Evolutionary conservation across 2,888 invertebrate species (phyloP), one percentile per base, ranked within the genome.

Genomic region (Drosophila gaucha): DNA sequence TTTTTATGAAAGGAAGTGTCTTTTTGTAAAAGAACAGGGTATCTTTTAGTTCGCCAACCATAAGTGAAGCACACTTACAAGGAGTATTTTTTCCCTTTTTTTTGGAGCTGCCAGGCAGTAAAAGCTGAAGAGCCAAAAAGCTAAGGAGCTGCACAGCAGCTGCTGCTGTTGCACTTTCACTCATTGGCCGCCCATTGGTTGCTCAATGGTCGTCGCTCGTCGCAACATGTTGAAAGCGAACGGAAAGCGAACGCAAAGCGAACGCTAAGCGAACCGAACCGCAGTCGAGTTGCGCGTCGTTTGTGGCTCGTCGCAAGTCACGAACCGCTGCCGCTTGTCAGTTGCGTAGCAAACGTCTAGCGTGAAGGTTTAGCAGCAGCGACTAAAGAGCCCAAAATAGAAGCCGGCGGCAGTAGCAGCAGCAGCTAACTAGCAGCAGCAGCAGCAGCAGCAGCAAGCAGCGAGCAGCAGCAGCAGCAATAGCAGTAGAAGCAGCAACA

Each of bases 311-410:
- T 77, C 62, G 47, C 47, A 16, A 20, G 33, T 36, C 46, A 35
- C 78, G 75, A 65, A 60, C 67, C 50, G 36, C 16, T 41, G 64
- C 64, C 73, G 70, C 67, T 49, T 74, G 70, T 70, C 88, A 84
- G 88, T 84, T 86, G 79, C 86, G 72, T 72, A 87, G 77, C 77
- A 86, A 88, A 69, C 88, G 83, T 87, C 79, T 80, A 79, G 70
- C 76, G 83, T 78, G 73, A 70, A 80, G 78, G 87, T 85, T 78
- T 65, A 69, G 63, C 79, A 72, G 58, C 66, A 67, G 72, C 66
- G 67, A 46, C 57, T 57, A 47, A 58, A 57, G 44, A 50, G 50
- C 26, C 35, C 47, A 26, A 20, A 20, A 47, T 8, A 46, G 26
- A 9, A 44, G 50, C 52, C 75, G 54, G 35, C 77, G 49, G 51